A percentile compares a stretch with the other conserved stretches of the same genome.
phyloP scores from a whole-genome alignment of 2,888 invertebrate genomes.

The Nudaria mundana region DNA sequence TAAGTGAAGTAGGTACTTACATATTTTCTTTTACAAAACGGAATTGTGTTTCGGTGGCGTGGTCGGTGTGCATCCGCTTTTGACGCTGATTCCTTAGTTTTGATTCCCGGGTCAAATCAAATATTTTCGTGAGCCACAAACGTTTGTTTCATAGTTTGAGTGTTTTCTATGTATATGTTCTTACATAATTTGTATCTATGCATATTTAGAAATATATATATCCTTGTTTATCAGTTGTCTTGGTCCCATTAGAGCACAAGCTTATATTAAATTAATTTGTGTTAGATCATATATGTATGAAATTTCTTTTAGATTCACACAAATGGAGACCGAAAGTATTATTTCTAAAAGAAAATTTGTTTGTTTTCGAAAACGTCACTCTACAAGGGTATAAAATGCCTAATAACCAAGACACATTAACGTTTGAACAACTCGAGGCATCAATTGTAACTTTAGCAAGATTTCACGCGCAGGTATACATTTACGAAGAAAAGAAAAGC shows the following conservation, averaged over 20 bases:
- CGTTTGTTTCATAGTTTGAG: too few species aligned
- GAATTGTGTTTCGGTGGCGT: too few species aligned
- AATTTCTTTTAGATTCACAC: slow-evolving; percentile 32
- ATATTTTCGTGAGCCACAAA: too few species aligned
- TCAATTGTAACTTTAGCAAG: slow-evolving; percentile 65
- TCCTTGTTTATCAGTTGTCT: too few species aligned
- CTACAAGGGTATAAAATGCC: slow-evolving; percentile 58
- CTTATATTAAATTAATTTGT: not conserved
- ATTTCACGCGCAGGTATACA: slow-evolving; percentile 73
- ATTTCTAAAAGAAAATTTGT: slow-evolving; percentile 51
- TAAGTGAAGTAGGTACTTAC: slow-evolving; percentile 25
- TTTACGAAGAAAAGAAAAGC: slow-evolving; percentile 67
- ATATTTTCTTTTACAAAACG: too few species aligned
- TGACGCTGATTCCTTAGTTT: too few species aligned
- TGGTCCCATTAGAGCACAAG: not conserved
- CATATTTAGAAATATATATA: too few species aligned
- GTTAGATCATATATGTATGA: not conserved
- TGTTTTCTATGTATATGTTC: too few species aligned
- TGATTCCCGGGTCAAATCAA: too few species aligned
- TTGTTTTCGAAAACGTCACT: slow-evolving; percentile 67
- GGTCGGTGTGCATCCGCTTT: too few species aligned
- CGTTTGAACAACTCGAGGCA: slow-evolving; percentile 58
- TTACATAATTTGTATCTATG: too few species aligned
- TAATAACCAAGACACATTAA: slow-evolving; percentile 43
- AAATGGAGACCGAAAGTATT: slow-evolving; percentile 60